Evolutionary conservation across 35 echinoderm and acorn worm species (phyloP), one percentile per base, ranked within the genome.

Genomic region (Holothuria glaberrima): DNA sequence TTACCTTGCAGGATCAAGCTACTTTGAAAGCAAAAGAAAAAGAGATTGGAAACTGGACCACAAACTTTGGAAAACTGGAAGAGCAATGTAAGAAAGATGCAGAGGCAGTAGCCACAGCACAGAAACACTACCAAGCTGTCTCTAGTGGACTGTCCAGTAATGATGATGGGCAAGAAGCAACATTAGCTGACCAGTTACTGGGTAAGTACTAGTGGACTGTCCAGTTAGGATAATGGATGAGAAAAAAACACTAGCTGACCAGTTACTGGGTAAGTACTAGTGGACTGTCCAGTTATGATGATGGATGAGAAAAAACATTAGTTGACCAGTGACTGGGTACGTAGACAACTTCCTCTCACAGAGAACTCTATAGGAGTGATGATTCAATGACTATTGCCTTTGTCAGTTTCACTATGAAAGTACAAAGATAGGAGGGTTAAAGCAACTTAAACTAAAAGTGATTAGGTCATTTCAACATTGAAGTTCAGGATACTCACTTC

Each of bases 71-170:
- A 54, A 99, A 99, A 74, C 88, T 93, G 27, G 91, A 92, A 86
- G 88, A 93, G 31, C 89, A 92, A 28, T 95, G 81, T 29, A 90
- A 90, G 24, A 80, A 81, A 48, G 83, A 91, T 74, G 73, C 89
- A 27, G 97, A 93, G 46, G 97, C 71, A 3, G 88, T 94, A 9
- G 88, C 69, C 0, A 65, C 88, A 10, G 97, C 97, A 18, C 97
- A 99, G 89, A 99, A 99, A 82, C 93, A 99, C 59, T 91, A 78
- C 58, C 97, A 99, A 86, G 97, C 93, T 9, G 97, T 99, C 76
- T 94, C 92, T 16, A 80, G 93, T 48, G 97, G 97, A 30, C 86
- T 99, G 35, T 95, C 97, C 29, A 99, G 96, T 72, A 94, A 74
- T 71, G 93, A 99, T 25, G 93, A 99, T 72, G 90, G 93, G n/a